Conservation (phyloP, 1,140 invertebrate genomes). For the Coptotermes formosanus region DNA sequence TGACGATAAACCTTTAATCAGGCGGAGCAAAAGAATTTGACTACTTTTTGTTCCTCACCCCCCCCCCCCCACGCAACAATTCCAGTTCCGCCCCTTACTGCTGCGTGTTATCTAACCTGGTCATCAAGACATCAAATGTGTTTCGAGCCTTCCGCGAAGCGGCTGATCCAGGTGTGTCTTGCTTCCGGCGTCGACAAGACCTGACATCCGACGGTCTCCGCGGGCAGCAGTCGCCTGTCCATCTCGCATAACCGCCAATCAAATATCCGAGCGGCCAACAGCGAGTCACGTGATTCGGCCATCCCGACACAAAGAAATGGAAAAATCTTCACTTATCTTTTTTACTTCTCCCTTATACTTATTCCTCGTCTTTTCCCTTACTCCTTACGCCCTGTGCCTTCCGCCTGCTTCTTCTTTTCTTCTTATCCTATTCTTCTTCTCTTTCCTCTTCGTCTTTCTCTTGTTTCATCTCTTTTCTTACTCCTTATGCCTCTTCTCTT, state of each 20-base stretch:
- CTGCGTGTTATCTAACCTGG: not conserved
- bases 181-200: not conserved
- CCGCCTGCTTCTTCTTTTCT: too few species aligned
- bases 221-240: not conserved
- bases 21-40: not conserved
- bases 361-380: not conserved
- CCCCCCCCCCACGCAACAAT: not conserved
- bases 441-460: too few species aligned
- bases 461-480: not conserved
- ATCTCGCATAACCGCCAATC: not conserved
- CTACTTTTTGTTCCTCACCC: not conserved
- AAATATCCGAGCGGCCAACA: not conserved
- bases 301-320: too few species aligned
- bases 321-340: not conserved
- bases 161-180: not conserved
- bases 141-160: not conserved
- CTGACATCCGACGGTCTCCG: not conserved
- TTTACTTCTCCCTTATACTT: not conserved
- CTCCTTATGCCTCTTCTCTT: not conserved
- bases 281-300: not conserved
- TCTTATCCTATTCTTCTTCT: too few species aligned
- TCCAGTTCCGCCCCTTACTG: not conserved
- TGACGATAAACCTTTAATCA: not conserved
- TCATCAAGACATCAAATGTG: not conserved
- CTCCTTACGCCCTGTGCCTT: not conserved